Base-by-base conservation (phyloP, 2,797 vertebrate species). In the Erethizon dorsatum region DNA sequence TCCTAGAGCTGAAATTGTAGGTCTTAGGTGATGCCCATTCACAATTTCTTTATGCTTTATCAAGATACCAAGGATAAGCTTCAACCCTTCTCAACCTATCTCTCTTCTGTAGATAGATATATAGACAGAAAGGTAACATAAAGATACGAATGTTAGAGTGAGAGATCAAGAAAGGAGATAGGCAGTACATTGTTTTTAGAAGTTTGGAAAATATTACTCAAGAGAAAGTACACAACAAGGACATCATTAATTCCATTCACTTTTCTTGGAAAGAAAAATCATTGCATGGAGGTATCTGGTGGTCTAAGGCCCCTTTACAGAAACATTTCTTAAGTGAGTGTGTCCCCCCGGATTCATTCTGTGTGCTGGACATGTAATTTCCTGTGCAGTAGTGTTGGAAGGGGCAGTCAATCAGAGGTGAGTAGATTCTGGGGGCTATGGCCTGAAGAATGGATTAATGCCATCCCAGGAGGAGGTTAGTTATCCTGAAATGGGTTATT, bases 211-310 rank as follows among this genome's bases (percentile, higher is more conserved):
- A 59, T 3, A 15, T 5, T 83, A 26, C 54, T 65, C 10, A 83
- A 89, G 82, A 87, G 87, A 87, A 61, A 92, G 65, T 65, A 67
- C 0, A 59, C 41, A 33, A 22, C 50, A 20, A 37, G 52, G 45
- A 65, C 9, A 61, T 24, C 59, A 13, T 71, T 65, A 63, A 57
- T 94, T 94, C 57, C 17, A 33, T 78, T 95, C 88, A 12, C n/a
- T 91, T 84, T 96, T 79, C n/a, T 56, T 88, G 41, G 45, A 37
- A 90, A 88, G 57, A 56, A 59, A 91, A 91, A 22, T 84, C 12
- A 61, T 57, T 41, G 3, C 67, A n/a, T 82, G 52, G 37, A 41
- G 20, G 54, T 85, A 37, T 78, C 41, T 57, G 22, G 13, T 91
- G 22, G 37, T 69, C 41, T 87, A 2, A 47, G 50, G 28, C 24